Percentiles rank a stretch among this genome's conserved stretches.
Evolutionary conservation across 2,888 invertebrate genomes (phyloP).

Genomic region (Athalia rosae): DNA sequence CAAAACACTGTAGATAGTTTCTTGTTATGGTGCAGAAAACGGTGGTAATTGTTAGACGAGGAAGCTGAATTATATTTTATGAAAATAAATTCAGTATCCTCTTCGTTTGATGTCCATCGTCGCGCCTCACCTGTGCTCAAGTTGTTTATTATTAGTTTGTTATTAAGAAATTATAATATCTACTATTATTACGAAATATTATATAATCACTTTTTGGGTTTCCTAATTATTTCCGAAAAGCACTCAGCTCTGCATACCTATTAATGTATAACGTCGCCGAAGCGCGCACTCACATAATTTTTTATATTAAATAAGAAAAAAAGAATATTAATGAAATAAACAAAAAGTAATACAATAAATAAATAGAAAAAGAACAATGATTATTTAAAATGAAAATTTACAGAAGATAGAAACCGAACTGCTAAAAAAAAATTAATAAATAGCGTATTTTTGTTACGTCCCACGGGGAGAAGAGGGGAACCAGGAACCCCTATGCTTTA

Average conservation of each 20-base stretch:
- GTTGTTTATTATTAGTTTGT: conserved; percentile 71
- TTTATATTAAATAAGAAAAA: background rate
- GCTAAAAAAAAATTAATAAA: conserved; percentile 47
- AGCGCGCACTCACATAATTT: conserved; percentile 3
- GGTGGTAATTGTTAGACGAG: conserved; percentile 33
- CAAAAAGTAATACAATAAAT: background rate
- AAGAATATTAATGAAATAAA: background rate
- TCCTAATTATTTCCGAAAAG: conserved; percentile 41
- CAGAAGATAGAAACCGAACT: conserved; percentile 37
- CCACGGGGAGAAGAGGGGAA: conserved; percentile 52
- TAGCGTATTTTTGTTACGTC: conserved; percentile 36
- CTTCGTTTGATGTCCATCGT: conserved; percentile 41
- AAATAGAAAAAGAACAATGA: conserved; percentile 8
- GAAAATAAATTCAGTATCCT: conserved; percentile 41
- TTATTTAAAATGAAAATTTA: conserved; percentile 17
- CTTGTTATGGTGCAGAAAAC: conserved; percentile 62
- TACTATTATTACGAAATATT: conserved; percentile 57
- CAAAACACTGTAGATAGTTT: conserved; percentile 65
- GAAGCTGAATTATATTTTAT: conserved; percentile 42
- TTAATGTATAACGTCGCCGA: background rate
- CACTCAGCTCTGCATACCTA: background rate
- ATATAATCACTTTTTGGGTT: conserved; percentile 48
- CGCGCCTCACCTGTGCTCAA: conserved; percentile 70
- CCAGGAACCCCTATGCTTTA: conserved; percentile 67
- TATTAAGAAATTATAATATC: conserved; percentile 59